Base-by-base conservation (phyloP, 2,113 vertebrate species). In the Laticauda laticaudata region DNA sequence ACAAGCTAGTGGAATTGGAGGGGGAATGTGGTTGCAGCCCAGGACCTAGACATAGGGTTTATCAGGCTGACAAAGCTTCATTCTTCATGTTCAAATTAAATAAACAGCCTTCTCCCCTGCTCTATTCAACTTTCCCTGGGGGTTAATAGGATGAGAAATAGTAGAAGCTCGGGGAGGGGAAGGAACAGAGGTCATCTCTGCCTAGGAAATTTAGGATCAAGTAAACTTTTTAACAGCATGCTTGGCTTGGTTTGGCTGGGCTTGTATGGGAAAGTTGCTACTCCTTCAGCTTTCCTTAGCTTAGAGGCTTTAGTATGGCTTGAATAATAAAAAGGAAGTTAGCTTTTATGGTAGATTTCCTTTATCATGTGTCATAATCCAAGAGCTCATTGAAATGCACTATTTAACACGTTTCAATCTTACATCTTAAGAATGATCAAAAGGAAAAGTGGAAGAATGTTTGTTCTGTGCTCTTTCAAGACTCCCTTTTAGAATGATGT, bases 21-120 rank as follows among this genome's bases (percentile, higher is more conserved):
- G 26, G 48, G 53, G 23, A 81, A 23, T 48, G 53, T 81, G 6
- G 34, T 9, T 45, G 56, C 18, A 43, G 81, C 39, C 81, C 56
- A 34, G 85, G 20, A 56, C 87, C 6, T 59, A 91, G 90, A 57
- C 89, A 11, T 15, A 86, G 43, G n/a, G 10, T 91, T 87, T 88
- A 91, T 81, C 53, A 57, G 57, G 11, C 24, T 87, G 59, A 88
- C 92, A 91, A 91, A 88, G 39, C 92, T 75, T 93, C 86, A 59
- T 89, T 93, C 86, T 93, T 93, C 90, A 91, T 91, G 86, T n/a
- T n/a, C 23, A 85, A 45, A 88, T 93, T 89, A 89, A 91, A 88
- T 39, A 93, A 93, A 93, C 86, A 91, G 86, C 90, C 54, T 10
- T n/a, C 87, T 11, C 51, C 34, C 26, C 54, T 5, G 18, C 11